Base-by-base conservation (phyloP, 2,888 invertebrate genomes). In the Rhopalosiphum nymphaeae region DNA sequence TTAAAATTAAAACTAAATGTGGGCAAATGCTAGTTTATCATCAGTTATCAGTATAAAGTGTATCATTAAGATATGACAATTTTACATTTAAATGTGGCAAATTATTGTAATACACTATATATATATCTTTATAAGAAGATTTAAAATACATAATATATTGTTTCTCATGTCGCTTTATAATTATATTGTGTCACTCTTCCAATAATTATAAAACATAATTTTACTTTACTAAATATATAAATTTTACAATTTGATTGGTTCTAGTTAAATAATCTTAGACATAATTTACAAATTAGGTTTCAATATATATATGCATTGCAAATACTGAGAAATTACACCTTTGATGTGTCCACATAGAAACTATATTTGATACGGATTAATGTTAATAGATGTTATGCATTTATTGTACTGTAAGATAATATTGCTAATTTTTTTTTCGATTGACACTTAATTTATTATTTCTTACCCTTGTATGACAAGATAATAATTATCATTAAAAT, bases 401-500 rank as follows among this genome's bases (percentile, higher is more conserved):
- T 67, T 67, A 67, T 67, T n/a, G 26, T 0, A 49, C n/a, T 91
- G 36, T 78, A 84, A 42, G 36, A 49, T 49, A 53, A 91, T 42
- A 26, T n/a, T 29, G 16, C 29, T 84, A 0, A 53, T 44, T 46
- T 61, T 86, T n/a, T 56, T 53, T 84, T 25, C 16, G 1, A 36
- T 92, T 87, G 49, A 57, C 11, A 16, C 11, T 42, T 85, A 11
- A 5, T 46, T 5, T 86, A 53, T 44, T 49, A 84, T 84, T 84
- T 5, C 36, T 92, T 87, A 49, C 29, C 61, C 61, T 92, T 92
- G 61, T 49, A 42, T 67, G 61, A 87, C 87, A 92, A 92, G 87
- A 92, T 92, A 67, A n/a, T 86, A 29, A 92, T 42, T 49, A 42
- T 92, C 26, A 44, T 92, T 92, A 87, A 92, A 92, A 87, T 87